Evolutionary conservation across 2,113 vertebrate species (phyloP).

Genomic region (Podarcis muralis): DNA sequence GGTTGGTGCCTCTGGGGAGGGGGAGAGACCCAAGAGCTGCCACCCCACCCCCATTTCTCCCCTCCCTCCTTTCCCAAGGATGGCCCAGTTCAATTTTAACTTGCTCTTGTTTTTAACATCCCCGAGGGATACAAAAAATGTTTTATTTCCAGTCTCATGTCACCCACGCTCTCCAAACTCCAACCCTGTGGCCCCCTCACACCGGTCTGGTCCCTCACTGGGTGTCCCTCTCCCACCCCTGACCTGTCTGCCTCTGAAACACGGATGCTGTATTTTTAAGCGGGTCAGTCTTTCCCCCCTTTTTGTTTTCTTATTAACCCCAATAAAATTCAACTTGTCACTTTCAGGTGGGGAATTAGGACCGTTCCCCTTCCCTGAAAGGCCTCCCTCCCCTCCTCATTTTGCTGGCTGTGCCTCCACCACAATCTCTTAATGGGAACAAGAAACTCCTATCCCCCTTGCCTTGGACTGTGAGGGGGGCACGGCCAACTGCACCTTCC

Average conservation of each 20-base stretch:
- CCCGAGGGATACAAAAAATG: neutral
- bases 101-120: slow-evolving; percentile 30
- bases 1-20: neutral
- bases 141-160: slow-evolving; percentile 11
- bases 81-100: slow-evolving; percentile 15
- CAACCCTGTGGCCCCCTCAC: neutral
- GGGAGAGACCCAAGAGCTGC: neutral
- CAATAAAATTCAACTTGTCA: neutral
- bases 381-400: neutral
- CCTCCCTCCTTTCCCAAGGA: neutral
- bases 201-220: neutral
- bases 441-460: slow-evolving; percentile 10
- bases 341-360: neutral
- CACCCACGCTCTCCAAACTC: neutral
- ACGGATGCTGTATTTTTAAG: slow-evolving; percentile 32
- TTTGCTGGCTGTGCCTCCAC: neutral
- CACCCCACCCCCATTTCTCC: neutral
- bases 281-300: neutral
- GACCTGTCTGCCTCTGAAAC: slow-evolving; percentile 21
- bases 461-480: neutral
- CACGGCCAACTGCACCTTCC: slow-evolving; percentile 7
- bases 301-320: neutral
- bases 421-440: slow-evolving; percentile 14
- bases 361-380: neutral
- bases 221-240: neutral